These are phyloP conservation scores for Platyrinchus mystaceus DNA, from an alignment of 2,797 vertebrate genomes.

Conservation along the genomic window DNA sequence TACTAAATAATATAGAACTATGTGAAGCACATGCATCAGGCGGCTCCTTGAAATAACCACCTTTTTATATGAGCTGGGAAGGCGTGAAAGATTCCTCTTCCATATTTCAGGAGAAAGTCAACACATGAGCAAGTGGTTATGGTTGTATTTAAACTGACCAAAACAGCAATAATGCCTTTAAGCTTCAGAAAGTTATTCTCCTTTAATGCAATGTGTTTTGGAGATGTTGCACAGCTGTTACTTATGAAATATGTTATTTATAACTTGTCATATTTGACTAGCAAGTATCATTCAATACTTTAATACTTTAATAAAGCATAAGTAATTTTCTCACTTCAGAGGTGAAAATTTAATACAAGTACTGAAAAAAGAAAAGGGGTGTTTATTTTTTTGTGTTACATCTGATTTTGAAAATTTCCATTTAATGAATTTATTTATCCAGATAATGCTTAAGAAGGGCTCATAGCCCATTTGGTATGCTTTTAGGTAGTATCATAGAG, in stretches of 20 bases:
- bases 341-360: background rate
- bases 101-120: slow-evolving; percentile 14
- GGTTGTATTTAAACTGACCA: background rate
- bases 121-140: background rate
- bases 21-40: background rate
- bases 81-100: background rate
- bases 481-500: background rate
- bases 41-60: background rate
- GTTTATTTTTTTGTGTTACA: background rate
- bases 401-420: background rate
- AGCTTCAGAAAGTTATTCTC: background rate
- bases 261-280: background rate
- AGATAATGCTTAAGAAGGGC: background rate
- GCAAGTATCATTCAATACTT: background rate
- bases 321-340: background rate
- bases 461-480: background rate
- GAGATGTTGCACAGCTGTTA: background rate
- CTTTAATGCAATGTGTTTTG: background rate
- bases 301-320: background rate
- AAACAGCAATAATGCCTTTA: background rate
- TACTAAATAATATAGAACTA: slow-evolving; percentile 10
- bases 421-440: background rate
- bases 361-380: background rate
- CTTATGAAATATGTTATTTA: background rate
- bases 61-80: background rate